Percentiles rank a stretch among this genome's conserved stretches.
Evolutionary conservation across 2,797 vertebrate genomes (phyloP).

Genomic region (Hippopotamyrus pictus): DNA sequence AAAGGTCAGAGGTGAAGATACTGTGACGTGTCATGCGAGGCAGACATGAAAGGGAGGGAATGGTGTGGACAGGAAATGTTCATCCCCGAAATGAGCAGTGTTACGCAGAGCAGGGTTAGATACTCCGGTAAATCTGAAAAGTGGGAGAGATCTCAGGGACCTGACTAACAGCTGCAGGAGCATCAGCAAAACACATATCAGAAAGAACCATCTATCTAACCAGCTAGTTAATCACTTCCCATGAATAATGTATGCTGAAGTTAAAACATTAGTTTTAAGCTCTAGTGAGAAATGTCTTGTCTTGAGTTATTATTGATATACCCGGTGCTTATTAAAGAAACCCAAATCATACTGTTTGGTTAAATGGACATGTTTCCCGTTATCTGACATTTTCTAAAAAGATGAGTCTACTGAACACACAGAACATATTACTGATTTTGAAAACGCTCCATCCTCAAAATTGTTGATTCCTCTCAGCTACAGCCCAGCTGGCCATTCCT

Average conservation of each 20-base stretch:
- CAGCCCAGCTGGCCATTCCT: background rate
- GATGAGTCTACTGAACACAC: background rate
- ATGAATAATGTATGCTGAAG: background rate
- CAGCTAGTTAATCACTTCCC: background rate
- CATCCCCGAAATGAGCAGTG: background rate
- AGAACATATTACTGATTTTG: background rate
- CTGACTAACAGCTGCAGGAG: background rate
- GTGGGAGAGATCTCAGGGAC: background rate
- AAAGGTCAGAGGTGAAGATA: background rate
- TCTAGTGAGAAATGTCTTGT: background rate
- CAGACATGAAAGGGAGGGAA: background rate
- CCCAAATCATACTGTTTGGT: background rate
- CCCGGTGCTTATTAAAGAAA: background rate
- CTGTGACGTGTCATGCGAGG: background rate
- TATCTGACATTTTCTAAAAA: background rate
- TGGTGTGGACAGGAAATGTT: background rate
- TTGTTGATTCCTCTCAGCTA: background rate
- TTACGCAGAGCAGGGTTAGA: background rate
- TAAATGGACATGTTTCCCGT: background rate
- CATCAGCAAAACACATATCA: background rate
- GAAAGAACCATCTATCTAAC: background rate
- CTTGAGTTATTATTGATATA: background rate
- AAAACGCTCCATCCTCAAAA: background rate
- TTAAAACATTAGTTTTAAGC: background rate
- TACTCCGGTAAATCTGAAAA: background rate